Base-by-base conservation (phyloP, 2,888 invertebrate genomes). In the Rhodophaea formosa region DNA sequence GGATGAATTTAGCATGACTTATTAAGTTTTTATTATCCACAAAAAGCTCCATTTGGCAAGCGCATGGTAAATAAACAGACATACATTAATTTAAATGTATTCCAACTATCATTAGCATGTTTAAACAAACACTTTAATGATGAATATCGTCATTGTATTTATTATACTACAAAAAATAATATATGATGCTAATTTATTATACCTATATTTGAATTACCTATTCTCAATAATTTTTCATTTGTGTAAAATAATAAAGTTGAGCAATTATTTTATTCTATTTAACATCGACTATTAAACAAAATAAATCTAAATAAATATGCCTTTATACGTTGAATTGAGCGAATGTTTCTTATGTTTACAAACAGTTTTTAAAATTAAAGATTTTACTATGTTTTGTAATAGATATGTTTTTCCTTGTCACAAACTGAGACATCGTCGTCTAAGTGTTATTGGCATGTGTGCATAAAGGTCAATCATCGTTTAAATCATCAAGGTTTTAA, bases 1-100 rank as follows among this genome's bases (percentile, higher is more conserved):
- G 88, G 74, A 84, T 86, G 62, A 86, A 89, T 88, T 88, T 86
- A 90, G 89, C 88, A 80, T 69, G 65, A 62, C 56, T 63, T 58
- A 60, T 45, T 12, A 8, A 23, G 44, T 54, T 58, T 52, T 56
- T n/a, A n/a, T 49, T 44, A 60, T 49, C 29, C 57, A 57, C 60
- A 59, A 65, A 58, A 71, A 66, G 66, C 63, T 39, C 63, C 52
- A 58, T 68, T 71, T 69, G 76, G 72, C 69, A 78, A 73, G 77
- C 77, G 80, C 69, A 73, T 72, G 47, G 60, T 42, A 67, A 65
- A 59, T 63, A 56, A 14, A 39, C 39, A 35, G 12, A 32, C 32
- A 8, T 32, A 12, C 10, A 39, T 39, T 10, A 39, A 39, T 39
- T n/a, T n/a, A 12, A 39, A 39, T n/a, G n/a, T 39, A 39, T 39